Base-by-base conservation (phyloP, 1,140 invertebrate genomes). In the Pachypsylla venusta region DNA sequence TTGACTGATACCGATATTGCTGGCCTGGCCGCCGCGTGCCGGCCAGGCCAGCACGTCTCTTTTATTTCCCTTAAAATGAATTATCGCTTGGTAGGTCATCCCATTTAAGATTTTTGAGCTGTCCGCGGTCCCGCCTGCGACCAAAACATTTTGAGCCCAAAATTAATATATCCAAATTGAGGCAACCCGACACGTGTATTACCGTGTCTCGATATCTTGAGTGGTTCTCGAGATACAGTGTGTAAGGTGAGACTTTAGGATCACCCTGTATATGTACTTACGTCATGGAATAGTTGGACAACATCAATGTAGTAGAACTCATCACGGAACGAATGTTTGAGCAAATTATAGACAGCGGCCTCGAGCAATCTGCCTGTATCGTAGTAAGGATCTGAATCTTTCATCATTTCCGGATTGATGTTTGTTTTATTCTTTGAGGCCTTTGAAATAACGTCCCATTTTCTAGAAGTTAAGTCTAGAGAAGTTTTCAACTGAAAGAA, bases 391-490 rank as follows among this genome's bases (percentile, higher is more conserved):
- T 0, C 90, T 91, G 27, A 94, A 81, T 57, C 81, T 79, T 4
- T 89, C 80, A 62, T 83, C 74, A 74, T 94, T 87, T 94, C 94
- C 98, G 70, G 90, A 92, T 0, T 81, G 81, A 62, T 84, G 79
- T 25, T 88, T 89, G 57, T 92, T 77, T n/a, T 93, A 75, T 39
- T 80, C 84, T 60, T 79, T 73, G 16, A 48, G 85, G 85, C 25
- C 19, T 78, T 71, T 69, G 97, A 92, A 82, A 96, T 91, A 12
- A 97, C 82, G 71, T 98, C 94, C 71, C 94, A 91, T 14, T 26
- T 30, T 14, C 20, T 28, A 12, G 1, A 14, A 3, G 80, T 69
- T 1, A 98, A 71, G 1, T 96, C 70, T 61, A 93, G 87, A 67
- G 82, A 89, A 24, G 87, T 83, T 76, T 97, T 92, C 57, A 81